Evolutionary conservation across 2,113 vertebrate species (phyloP), one percentile per base, ranked within the genome.

Genomic region (Megaceryle torquata): DNA sequence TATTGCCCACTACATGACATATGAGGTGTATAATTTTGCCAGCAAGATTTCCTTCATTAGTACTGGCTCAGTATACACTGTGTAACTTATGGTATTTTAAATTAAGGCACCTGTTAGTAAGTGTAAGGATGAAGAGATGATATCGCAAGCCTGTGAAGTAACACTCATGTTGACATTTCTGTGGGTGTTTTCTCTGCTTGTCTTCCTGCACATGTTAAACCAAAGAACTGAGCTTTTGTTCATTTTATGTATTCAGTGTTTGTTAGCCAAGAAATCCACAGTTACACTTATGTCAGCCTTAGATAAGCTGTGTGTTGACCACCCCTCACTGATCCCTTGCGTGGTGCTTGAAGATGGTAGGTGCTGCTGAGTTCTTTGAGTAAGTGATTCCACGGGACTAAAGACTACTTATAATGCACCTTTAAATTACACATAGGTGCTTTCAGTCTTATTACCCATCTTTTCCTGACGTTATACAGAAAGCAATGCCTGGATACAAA

Each of bases 61-160:
- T 89, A 68, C 70, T 94, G 77, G 72, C 91, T 91, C 77, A 19
- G 57, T 50, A 14, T 69, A 33, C 44, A 16, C 57, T 51, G 53
- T 74, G 44, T 81, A 91, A 75, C 61, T 87, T 89, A 75, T 0
- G 10, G 41, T 82, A 75, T 83, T 94, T 97, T 87, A 93, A 95
- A 91, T 95, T 82, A 88, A 94, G 77, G 67, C 86, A 94, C 88
- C 91, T 95, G 75, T 92, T 96, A 72, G 83, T 86, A 93, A 89
- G 92, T 91, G 84, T 87, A 65, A 88, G 67, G 86, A 85, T 90
- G 88, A 94, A 87, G 87, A 95, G 88, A 79, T 87, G 95, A 64
- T 94, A 93, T 88, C 10, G 19, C 82, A 70, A 82, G 78, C 43
- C 51, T 94, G 71, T 88, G 90, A 93, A 87, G 35, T 93, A 93